Base-by-base conservation (phyloP, 92 coral and sea anemone species). In the Actinernus sp. region DNA sequence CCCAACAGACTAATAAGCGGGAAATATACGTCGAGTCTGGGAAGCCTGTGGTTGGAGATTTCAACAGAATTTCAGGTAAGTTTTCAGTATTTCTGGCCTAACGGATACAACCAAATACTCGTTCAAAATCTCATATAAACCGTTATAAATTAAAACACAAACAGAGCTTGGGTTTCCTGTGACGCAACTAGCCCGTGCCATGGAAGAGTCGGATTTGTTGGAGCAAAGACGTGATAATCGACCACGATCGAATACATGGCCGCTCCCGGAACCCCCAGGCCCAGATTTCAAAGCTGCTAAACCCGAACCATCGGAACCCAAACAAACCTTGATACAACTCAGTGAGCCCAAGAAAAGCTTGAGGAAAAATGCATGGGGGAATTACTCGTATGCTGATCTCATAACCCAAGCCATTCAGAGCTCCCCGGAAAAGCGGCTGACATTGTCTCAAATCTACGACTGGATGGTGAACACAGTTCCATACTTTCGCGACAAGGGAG, bases 401-500 rank as follows among this genome's bases (percentile, higher is more conserved):
- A 95, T 95, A 74, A 95, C 99, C 4, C 99, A 91, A 58, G 99
- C 99, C 26, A 95, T 95, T 17, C 95, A 91, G 60, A 95, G 99
- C 71, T 80, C 99, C 16, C 74, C 95, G 6, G 99, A 95, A 32
- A 84, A 95, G 61, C 92, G 99, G 37, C 61, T 95, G 82, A 95
- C 99, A 27, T 55, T 95, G 68, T 85, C 99, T 28, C 97, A 95
- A 83, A 95, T 95, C 21, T 95, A 95, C 75, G 89, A 89, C 27
- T 95, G 99, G 99, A 95, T 95, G 99, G 99, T 95, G 54, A 91
- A 95, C 36, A 81, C 82, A n/a, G 87, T 95, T 49, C 95, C 94
- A 39, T 95, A 87, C 70, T 95, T 95, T 47, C 83, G 94, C 45
- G 99, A 95, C 78, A 95, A 95, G 90, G 99, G 99, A 39, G 99